A percentile compares a stretch with the other conserved stretches of the same genome.
Evolutionary conservation across 2,113 vertebrate species (phyloP).

Genomic region (Heterotis niloticus): DNA sequence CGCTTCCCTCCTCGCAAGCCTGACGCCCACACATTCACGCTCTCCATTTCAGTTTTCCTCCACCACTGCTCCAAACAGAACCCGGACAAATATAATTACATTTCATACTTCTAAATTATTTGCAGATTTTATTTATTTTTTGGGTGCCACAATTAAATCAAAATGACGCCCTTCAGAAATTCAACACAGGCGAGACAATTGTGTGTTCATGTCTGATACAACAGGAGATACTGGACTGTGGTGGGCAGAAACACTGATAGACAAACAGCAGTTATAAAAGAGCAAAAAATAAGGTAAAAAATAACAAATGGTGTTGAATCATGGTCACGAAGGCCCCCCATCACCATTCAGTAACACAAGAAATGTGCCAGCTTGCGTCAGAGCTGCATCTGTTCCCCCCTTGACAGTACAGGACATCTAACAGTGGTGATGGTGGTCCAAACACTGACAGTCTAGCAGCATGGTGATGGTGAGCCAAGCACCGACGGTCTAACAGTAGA

Average conservation of each 20-base stretch:
- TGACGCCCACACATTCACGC: slow-evolving; percentile 6
- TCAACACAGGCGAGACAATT: not conserved
- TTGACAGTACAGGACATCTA: too few relatives aligned
- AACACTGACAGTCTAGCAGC: too few relatives aligned
- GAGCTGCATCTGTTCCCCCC: too few relatives aligned
- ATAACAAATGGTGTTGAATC: too few relatives aligned
- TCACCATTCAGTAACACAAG: too few relatives aligned
- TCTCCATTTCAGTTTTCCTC: not conserved
- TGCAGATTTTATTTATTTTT: slow-evolving; percentile 17
- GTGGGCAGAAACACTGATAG: not conserved
- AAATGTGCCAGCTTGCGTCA: too few relatives aligned
- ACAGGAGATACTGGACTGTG: not conserved
- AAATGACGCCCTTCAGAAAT: not conserved
- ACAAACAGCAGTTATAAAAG: not conserved
- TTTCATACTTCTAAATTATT: not conserved
- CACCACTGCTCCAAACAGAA: slow-evolving; percentile 9
- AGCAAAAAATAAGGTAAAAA: too few relatives aligned
- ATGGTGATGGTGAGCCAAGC: too few relatives aligned
- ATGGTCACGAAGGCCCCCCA: too few relatives aligned
- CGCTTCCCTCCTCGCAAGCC: not conserved
- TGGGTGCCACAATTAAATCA: not conserved
- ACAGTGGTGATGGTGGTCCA: too few relatives aligned
- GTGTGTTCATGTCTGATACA: not conserved
- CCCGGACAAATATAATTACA: not conserved
- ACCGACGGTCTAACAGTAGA: too few relatives aligned